Conservation (phyloP, 2,888 invertebrate genomes). For the Deilephila porcellus region DNA sequence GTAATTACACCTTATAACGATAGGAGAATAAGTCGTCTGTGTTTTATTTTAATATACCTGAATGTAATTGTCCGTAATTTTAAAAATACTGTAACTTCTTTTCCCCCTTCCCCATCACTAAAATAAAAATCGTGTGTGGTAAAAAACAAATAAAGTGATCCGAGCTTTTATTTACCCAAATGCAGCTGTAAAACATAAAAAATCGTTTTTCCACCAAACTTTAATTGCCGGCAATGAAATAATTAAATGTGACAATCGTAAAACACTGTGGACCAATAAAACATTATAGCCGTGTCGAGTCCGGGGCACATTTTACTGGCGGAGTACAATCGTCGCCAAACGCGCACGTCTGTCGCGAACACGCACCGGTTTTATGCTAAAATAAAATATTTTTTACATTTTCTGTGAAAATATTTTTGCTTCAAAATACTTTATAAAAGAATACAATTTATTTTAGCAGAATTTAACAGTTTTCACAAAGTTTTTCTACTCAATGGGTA, state of each 20-base stretch:
- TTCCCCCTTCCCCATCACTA: constrained; percentile 60
- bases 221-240: constrained; percentile 83
- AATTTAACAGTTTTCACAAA: not conserved
- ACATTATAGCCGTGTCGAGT: constrained; percentile 72
- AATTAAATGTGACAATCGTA: constrained; percentile 84
- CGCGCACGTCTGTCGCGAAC: not conserved
- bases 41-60: too few relatives aligned
- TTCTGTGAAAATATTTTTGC: not conserved
- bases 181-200: constrained; percentile 79
- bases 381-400: not conserved
- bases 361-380: not conserved
- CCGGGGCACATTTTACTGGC: constrained; percentile 56
- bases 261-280: constrained; percentile 77
- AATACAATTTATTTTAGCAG: too few relatives aligned
- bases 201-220: constrained; percentile 78
- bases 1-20: too few relatives aligned
- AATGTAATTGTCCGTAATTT: too few relatives aligned
- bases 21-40: too few relatives aligned
- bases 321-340: constrained; percentile 26
- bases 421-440: too few relatives aligned
- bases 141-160: constrained; percentile 76
- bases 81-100: too few relatives aligned
- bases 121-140: constrained; percentile 77
- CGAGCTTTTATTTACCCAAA: constrained; percentile 81
- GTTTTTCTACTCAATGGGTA: not conserved